phyloP scores from a whole-genome alignment of 2,888 invertebrate genomes.

The Conchocele bisecta region DNA sequence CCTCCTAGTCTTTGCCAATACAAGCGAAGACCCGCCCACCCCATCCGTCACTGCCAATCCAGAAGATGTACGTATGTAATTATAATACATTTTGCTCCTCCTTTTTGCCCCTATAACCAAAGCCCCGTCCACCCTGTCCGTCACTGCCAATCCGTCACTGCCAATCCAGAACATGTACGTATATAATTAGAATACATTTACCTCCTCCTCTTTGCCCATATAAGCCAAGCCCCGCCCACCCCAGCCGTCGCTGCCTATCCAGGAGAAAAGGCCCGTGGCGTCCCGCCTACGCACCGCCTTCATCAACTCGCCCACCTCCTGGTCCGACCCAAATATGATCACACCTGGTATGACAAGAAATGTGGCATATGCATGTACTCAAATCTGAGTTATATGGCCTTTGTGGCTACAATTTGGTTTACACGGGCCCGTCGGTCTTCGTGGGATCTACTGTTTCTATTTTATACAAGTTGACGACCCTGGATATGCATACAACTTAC shows the following conservation, averaged over 20 bases:
- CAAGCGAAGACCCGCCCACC: too few species aligned
- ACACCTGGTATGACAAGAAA: conserved; percentile 92
- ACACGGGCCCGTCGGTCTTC: too few species aligned
- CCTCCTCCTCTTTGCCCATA: conserved; percentile 75
- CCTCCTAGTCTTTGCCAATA: too few species aligned
- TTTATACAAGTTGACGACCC: too few species aligned
- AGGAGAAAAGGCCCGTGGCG: conserved; percentile 94
- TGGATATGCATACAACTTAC: too few species aligned
- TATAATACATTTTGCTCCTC: conserved; percentile 23
- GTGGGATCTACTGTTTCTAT: too few species aligned
- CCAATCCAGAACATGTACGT: conserved; percentile 83
- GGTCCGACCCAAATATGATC: conserved; percentile 97
- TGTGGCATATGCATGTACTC: too few species aligned
- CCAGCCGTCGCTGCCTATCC: conserved; percentile 99
- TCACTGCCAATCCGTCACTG: conserved; percentile 98
- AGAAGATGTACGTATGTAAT: too few species aligned
- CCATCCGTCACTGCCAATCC: too few species aligned
- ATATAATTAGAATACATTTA: conserved; percentile 34
- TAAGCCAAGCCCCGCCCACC: conserved; percentile 87
- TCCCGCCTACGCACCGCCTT: conserved; percentile 93
- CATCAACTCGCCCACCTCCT: conserved; percentile 98
- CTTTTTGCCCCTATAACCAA: conserved; percentile 68
- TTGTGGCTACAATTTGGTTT: too few species aligned
- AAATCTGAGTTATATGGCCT: too few species aligned
- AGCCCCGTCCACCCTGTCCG: conserved; percentile 92